Evolutionary conservation across 2,113 vertebrate genomes (phyloP).

Genomic region (Oostethus manadensis): DNA sequence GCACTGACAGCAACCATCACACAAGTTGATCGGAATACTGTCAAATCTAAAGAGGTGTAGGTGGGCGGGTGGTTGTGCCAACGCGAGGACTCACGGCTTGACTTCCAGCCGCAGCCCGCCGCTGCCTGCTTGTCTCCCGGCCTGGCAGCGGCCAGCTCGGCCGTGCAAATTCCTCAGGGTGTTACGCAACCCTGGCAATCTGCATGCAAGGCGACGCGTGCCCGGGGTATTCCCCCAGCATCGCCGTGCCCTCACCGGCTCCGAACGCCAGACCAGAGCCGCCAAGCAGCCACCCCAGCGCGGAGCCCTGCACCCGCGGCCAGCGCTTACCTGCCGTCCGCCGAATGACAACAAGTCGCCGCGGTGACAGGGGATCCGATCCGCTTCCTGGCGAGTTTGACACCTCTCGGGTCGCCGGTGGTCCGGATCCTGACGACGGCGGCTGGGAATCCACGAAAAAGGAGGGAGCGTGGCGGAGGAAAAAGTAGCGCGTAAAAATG

Average conservation of each 20-base stretch:
- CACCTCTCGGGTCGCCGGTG: conserved; percentile 25
- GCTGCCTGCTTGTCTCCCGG: background rate
- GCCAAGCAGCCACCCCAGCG: background rate
- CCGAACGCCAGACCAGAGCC: background rate
- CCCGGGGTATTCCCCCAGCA: conserved; percentile 66
- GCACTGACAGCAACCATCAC: background rate
- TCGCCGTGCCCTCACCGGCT: background rate
- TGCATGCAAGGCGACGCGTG: conserved; percentile 58
- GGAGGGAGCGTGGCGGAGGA: background rate
- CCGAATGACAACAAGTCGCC: conserved; percentile 49
- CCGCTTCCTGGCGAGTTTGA: conserved; percentile 25
- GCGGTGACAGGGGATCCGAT: conserved; percentile 44
- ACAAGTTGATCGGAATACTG: too few species aligned
- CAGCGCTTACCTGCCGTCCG: conserved; percentile 25
- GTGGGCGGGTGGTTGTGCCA: background rate
- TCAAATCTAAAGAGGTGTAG: background rate
- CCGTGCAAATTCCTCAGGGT: conserved; percentile 60
- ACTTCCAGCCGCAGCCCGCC: background rate
- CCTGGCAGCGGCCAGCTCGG: conserved; percentile 29
- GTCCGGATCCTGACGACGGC: conserved; percentile 3
- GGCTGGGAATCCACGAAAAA: conserved; percentile 39
- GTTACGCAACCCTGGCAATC: conserved; percentile 66
- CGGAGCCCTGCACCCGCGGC: background rate
- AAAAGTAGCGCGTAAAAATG: conserved; percentile 59
- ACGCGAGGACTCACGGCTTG: background rate